Percentiles rank a stretch among this genome's conserved stretches.
phyloP scores from a whole-genome alignment of 2,113 vertebrate genomes.

The Coregonus clupeaformis region DNA sequence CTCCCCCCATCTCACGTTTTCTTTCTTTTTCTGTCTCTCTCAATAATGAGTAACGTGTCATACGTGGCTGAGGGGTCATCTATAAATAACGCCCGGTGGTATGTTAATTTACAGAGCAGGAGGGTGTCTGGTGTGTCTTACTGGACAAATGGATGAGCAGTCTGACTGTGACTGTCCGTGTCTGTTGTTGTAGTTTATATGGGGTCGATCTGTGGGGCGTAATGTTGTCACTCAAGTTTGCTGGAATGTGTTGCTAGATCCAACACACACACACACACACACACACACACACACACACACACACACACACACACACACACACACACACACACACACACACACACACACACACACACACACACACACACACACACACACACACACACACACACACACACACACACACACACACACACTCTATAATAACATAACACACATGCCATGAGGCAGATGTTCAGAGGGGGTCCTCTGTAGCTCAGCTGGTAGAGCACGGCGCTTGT shows the following conservation, averaged over 20 bases:
- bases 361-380: too few relatives aligned
- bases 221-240: not conserved
- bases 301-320: too few relatives aligned
- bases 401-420: too few relatives aligned
- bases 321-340: too few relatives aligned
- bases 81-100: constrained; percentile 65
- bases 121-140: constrained; percentile 39
- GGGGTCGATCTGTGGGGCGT: not conserved
- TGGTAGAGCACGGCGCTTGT: too few relatives aligned
- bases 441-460: not conserved
- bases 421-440: not conserved
- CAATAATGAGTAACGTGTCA: constrained; percentile 56
- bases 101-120: constrained; percentile 51
- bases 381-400: too few relatives aligned
- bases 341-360: too few relatives aligned
- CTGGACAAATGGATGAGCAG: constrained; percentile 46
- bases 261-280: constrained; percentile 20
- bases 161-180: not conserved
- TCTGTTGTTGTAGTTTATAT: constrained; percentile 2
- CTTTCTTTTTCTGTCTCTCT: not conserved
- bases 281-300: too few relatives aligned
- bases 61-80: constrained; percentile 49
- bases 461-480: too few relatives aligned
- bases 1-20: too few relatives aligned
- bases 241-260: not conserved